These are phyloP conservation scores for Pseudomyrmex pallidus DNA, from an alignment of 1,140 invertebrate genomes.

Conservation along the genomic window DNA sequence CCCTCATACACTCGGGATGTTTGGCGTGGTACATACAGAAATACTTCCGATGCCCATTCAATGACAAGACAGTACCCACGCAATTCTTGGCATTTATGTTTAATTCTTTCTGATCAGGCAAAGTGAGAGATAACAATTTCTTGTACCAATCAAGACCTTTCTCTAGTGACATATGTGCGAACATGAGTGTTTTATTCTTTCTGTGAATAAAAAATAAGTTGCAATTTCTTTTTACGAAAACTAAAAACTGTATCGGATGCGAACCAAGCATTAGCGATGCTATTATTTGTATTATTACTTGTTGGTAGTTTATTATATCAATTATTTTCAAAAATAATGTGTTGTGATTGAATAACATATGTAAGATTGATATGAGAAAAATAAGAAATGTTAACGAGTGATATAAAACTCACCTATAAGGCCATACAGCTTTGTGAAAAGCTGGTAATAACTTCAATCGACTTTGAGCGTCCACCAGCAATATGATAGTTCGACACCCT, in stretches of 20 bases:
- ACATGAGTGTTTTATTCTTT: conserved; percentile 96
- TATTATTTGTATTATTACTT: no score
- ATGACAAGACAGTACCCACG: conserved; percentile 97
- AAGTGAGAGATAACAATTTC: conserved; percentile 93
- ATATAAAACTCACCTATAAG: conserved; percentile 91
- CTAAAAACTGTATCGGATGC: no score
- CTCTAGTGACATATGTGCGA: conserved; percentile 96
- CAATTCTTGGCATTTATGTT: conserved; percentile 98
- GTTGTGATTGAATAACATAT: no score
- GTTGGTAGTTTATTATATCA: no score
- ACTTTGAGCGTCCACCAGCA: conserved; percentile 95
- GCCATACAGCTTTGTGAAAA: conserved; percentile 97
- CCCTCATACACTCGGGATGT: conserved; percentile 88
- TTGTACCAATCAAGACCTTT: conserved; percentile 97
- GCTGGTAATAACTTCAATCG: conserved; percentile 94
- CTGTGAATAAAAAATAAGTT: conserved; percentile 76
- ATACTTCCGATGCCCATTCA: conserved; percentile 98
- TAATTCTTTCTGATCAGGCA: conserved; percentile 92
- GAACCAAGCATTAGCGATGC: no score
- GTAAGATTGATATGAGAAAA: neutral
- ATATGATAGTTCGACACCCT: conserved; percentile 96
- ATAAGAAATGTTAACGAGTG: neutral
- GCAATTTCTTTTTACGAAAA: neutral
- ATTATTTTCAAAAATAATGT: no score
- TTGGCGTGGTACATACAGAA: conserved; percentile 99